Conservation (phyloP, 2,797 vertebrate species). For the Lagorchestes hirsutus region DNA sequence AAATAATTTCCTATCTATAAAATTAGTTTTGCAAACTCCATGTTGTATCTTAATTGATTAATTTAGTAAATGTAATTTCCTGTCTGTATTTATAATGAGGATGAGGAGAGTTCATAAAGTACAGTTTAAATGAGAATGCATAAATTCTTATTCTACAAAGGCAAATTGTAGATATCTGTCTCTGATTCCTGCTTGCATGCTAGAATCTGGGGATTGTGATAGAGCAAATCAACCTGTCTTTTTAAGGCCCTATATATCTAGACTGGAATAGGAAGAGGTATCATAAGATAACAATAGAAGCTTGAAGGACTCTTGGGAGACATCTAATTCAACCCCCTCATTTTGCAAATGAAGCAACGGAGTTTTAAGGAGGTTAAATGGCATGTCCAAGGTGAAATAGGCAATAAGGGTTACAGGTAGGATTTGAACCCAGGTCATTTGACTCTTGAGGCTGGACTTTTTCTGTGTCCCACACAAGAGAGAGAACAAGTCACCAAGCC, state of each 20-base stretch:
- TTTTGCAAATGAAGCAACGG: neutral
- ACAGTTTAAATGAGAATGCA: conserved; percentile 60
- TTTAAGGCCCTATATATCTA: neutral
- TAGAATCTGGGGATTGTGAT: neutral
- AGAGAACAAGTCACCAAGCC: neutral
- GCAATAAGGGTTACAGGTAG: neutral
- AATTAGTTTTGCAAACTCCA: conserved; percentile 38
- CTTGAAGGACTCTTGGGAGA: neutral
- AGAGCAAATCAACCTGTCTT: conserved; percentile 21
- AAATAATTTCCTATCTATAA: conserved; percentile 56
- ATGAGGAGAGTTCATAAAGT: conserved; percentile 55
- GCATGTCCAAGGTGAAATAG: neutral
- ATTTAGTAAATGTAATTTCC: conserved; percentile 55
- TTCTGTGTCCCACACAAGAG: neutral
- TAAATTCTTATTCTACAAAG: conserved; percentile 37
- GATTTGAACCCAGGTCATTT: neutral
- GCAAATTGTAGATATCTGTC: conserved; percentile 48
- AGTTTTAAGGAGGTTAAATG: neutral
- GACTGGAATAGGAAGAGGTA: neutral
- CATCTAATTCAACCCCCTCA: neutral
- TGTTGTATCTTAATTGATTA: conserved; percentile 60
- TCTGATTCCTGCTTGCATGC: conserved; percentile 3
- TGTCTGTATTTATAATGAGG: conserved; percentile 48
- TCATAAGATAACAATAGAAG: neutral
- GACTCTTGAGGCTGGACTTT: neutral